Conservation (phyloP, 2,113 vertebrate species). For the Malurus melanocephalus region DNA sequence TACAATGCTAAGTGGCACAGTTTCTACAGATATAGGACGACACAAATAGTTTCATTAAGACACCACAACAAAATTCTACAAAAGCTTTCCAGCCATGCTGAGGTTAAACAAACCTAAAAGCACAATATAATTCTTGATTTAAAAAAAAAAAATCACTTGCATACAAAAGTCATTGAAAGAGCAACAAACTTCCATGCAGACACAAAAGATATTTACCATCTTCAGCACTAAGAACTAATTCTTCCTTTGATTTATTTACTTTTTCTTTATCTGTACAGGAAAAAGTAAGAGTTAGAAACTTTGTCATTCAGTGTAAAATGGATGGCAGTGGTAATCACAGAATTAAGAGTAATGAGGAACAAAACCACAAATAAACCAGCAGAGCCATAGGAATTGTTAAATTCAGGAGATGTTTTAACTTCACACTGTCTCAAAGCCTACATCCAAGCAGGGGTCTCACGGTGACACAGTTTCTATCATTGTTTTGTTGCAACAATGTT, state of each 20-base stretch:
- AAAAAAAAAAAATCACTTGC: background rate
- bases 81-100: background rate
- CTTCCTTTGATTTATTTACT: slow-evolving; percentile 67
- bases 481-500: background rate
- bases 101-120: background rate
- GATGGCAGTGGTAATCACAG: background rate
- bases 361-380: slow-evolving; percentile 22
- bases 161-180: background rate
- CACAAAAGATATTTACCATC: slow-evolving; percentile 79
- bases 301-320: background rate
- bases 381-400: background rate
- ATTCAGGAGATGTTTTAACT: slow-evolving; percentile 37
- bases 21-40: background rate
- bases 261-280: slow-evolving; percentile 77
- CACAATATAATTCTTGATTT: background rate
- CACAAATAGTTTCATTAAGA: background rate
- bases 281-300: slow-evolving; percentile 65
- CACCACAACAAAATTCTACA: background rate
- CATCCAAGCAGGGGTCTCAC: background rate
- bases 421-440: slow-evolving; percentile 6
- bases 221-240: slow-evolving; percentile 78
- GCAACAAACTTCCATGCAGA: slow-evolving; percentile 55
- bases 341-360: slow-evolving; percentile 32
- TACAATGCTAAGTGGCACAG: background rate
- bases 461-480: slow-evolving; percentile 1